These are phyloP conservation scores for Phalera bucephala DNA, from an alignment of 2,888 invertebrate genomes.

Conservation along the genomic window DNA sequence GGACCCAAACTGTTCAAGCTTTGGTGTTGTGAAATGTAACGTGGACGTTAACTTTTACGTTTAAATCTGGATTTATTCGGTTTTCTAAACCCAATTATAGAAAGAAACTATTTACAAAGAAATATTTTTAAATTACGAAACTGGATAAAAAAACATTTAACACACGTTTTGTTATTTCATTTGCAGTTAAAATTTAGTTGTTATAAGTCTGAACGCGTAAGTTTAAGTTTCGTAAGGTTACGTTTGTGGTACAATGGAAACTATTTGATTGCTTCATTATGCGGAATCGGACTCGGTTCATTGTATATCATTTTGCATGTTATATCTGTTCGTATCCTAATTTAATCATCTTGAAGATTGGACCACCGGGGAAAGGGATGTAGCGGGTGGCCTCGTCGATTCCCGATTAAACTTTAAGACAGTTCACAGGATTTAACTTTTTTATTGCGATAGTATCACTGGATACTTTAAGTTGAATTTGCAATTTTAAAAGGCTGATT, in stretches of 20 bases:
- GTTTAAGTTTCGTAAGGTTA: slow-evolving; percentile 38
- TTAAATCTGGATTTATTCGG: slow-evolving; percentile 12
- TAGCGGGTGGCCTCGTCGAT: slow-evolving; percentile 66
- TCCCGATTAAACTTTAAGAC: slow-evolving; percentile 64
- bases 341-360: slow-evolving; percentile 81
- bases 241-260: slow-evolving; percentile 60
- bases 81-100: slow-evolving; percentile 2
- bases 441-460: slow-evolving; percentile 36
- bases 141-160: no score
- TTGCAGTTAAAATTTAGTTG: no score
- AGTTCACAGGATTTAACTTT: slow-evolving; percentile 51
- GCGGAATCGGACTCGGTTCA: slow-evolving; percentile 68
- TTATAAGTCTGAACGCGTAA: slow-evolving; percentile 37
- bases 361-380: slow-evolving; percentile 72
- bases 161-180: no score
- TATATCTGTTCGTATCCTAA: slow-evolving; percentile 78
- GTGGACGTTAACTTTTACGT: slow-evolving; percentile 39
- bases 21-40: slow-evolving; percentile 39
- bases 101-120: no score
- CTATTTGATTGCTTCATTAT: slow-evolving; percentile 82
- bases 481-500: no score
- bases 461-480: slow-evolving; percentile 8
- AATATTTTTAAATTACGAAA: no score
- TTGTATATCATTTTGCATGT: slow-evolving; percentile 80
- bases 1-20: slow-evolving; percentile 35